Conservation (phyloP, 1,140 invertebrate species). For the Drosophila nigrodunni region DNA sequence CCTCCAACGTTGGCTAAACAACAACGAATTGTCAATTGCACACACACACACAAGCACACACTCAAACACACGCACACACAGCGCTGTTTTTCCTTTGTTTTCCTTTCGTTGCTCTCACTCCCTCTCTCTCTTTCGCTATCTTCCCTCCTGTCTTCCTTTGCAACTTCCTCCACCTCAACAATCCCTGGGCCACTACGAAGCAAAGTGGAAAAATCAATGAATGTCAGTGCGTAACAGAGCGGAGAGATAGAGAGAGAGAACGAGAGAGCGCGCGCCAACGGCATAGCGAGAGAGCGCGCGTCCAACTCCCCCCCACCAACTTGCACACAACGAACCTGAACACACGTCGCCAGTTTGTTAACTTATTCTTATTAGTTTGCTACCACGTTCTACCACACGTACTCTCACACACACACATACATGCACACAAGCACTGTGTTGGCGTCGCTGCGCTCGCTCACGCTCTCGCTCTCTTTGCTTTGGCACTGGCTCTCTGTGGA, state of each 20-base stretch:
- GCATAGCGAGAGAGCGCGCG: slow-evolving; percentile 37
- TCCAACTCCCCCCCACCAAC: slow-evolving; percentile 19
- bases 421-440: slow-evolving; percentile 6
- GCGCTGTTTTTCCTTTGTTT: slow-evolving; percentile 36
- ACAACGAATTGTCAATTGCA: slow-evolving; percentile 30
- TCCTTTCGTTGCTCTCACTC: slow-evolving; percentile 17
- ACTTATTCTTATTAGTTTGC: slow-evolving; percentile 61
- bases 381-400: slow-evolving; percentile 62
- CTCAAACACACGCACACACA: slow-evolving; percentile 4
- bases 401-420: slow-evolving; percentile 31
- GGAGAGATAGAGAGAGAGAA: slow-evolving; percentile 14
- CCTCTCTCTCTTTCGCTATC: not conserved
- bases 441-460: slow-evolving; percentile 17
- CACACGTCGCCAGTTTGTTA: slow-evolving; percentile 75
- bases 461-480: not conserved
- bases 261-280: slow-evolving; percentile 37
- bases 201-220: slow-evolving; percentile 64
- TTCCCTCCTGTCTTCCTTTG: slow-evolving; percentile 10
- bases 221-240: slow-evolving; percentile 46
- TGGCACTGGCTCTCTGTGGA: slow-evolving; percentile 23
- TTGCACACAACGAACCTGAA: slow-evolving; percentile 34
- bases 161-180: not conserved
- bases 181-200: slow-evolving; percentile 14
- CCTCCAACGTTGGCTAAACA: slow-evolving; percentile 21
- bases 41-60: slow-evolving; percentile 15